phyloP scores from a whole-genome alignment of 35 echinoderm and acorn worm species.

The Apostichopus californicus region DNA sequence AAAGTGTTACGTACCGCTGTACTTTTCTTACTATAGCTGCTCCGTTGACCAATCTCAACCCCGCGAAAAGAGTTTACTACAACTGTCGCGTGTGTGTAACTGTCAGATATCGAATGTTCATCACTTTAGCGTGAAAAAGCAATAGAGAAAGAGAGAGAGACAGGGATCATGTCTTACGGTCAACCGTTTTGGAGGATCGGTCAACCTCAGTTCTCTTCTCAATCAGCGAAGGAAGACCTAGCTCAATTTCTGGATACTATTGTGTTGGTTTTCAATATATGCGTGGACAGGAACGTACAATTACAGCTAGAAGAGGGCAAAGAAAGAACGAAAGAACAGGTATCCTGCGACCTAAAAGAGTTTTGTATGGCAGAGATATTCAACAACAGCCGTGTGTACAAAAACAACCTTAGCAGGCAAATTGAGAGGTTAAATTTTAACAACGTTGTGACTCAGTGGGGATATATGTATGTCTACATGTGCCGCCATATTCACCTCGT shows the following conservation, averaged over 20 bases:
- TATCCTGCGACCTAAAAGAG: not conserved
- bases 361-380: constrained; percentile 39
- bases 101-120: too few relatives aligned
- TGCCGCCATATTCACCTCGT: constrained; percentile 44
- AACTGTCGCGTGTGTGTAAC: too few relatives aligned
- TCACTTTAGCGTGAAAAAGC: too few relatives aligned
- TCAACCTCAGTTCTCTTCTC: not conserved
- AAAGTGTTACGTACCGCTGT: too few relatives aligned
- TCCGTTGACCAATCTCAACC: too few relatives aligned
- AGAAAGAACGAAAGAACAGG: not conserved
- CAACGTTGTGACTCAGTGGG: constrained; percentile 45
- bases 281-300: not conserved
- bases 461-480: constrained; percentile 13
- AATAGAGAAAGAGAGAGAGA: too few relatives aligned
- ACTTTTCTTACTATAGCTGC: too few relatives aligned
- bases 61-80: too few relatives aligned
- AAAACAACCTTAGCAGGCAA: constrained; percentile 25
- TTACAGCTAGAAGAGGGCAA: not conserved
- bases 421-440: constrained; percentile 32
- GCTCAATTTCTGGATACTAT: constrained; percentile 2
- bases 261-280: not conserved
- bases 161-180: not conserved
- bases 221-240: constrained; percentile 25
- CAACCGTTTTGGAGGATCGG: constrained; percentile 12
- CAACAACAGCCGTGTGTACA: constrained; percentile 26